Conservation (phyloP, 1,140 invertebrate genomes). For the Aethina tumida region DNA sequence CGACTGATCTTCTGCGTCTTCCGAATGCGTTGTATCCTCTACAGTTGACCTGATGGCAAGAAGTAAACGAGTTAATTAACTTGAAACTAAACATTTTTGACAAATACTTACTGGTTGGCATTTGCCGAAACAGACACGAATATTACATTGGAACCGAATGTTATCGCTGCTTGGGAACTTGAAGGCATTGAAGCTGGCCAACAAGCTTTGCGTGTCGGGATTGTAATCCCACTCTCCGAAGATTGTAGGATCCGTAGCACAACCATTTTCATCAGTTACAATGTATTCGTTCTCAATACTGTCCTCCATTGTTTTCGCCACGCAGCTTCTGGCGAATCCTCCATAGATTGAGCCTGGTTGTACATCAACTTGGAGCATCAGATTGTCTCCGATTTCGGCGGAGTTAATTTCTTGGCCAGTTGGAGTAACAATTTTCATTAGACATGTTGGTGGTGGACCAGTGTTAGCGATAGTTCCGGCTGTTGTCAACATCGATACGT, state of each 20-base stretch:
- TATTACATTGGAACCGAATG: constrained; percentile 92
- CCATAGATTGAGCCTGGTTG: constrained; percentile 88
- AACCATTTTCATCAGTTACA: constrained; percentile 89
- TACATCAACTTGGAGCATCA: constrained; percentile 87
- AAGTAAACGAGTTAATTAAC: constrained; percentile 13
- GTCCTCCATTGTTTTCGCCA: constrained; percentile 86
- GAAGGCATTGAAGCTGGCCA: constrained; percentile 87
- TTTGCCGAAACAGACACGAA: constrained; percentile 88
- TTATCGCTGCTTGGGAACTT: constrained; percentile 93
- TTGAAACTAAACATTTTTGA: constrained; percentile 5
- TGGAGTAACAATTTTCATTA: constrained; percentile 83
- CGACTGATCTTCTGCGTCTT: constrained; percentile 59
- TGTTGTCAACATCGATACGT: constrained; percentile 90
- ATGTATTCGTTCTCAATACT: constrained; percentile 83
- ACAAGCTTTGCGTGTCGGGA: constrained; percentile 66
- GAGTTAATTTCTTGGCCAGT: constrained; percentile 80
- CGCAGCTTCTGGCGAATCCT: constrained; percentile 84
- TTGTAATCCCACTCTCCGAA: constrained; percentile 90
- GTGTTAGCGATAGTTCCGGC: constrained; percentile 92
- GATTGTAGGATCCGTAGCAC: constrained; percentile 83
- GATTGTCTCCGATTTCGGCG: constrained; percentile 85
- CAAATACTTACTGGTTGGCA: constrained; percentile 77
- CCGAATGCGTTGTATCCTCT: constrained; percentile 83
- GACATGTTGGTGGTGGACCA: constrained; percentile 83
- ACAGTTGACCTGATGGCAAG: constrained; percentile 66